Evolutionary conservation across 2,888 invertebrate genomes (phyloP).

Genomic region (Alcis repandata): DNA sequence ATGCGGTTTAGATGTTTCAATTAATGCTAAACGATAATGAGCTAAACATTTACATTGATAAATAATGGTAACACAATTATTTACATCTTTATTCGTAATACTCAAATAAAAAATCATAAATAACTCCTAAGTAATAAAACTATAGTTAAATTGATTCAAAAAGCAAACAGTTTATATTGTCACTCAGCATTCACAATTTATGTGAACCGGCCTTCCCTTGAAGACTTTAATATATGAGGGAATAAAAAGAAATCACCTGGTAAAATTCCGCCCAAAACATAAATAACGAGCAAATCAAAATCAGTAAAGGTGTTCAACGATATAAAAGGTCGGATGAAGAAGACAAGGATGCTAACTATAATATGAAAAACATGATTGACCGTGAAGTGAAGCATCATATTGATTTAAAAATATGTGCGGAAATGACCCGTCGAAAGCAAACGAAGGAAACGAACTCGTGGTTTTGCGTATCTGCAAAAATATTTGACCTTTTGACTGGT

Average conservation of each 20-base stretch:
- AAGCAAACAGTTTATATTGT: conserved; percentile 30
- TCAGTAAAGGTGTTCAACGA: conserved; percentile 22
- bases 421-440: conserved; percentile 25
- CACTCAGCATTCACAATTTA: conserved; percentile 37
- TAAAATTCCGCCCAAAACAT: conserved; percentile 25
- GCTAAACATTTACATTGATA: background rate
- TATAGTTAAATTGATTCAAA: conserved; percentile 28
- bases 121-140: conserved; percentile 26
- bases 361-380: conserved; percentile 17
- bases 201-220: conserved; percentile 71
- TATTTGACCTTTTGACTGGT: conserved; percentile 31
- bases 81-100: conserved; percentile 12
- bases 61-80: conserved; percentile 4
- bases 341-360: conserved; percentile 28
- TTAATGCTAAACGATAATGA: no score
- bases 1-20: no score
- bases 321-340: conserved; percentile 24
- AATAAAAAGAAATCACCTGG: conserved; percentile 35
- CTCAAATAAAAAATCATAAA: conserved; percentile 19
- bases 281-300: conserved; percentile 24
- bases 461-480: conserved; percentile 20
- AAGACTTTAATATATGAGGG: conserved; percentile 41
- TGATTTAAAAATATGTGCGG: conserved; percentile 18
- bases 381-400: conserved; percentile 18
- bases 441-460: conserved; percentile 28